These are phyloP conservation scores for Alligator mississippiensis DNA, from an alignment of 2,113 vertebrate species.

Conservation along the genomic window DNA sequence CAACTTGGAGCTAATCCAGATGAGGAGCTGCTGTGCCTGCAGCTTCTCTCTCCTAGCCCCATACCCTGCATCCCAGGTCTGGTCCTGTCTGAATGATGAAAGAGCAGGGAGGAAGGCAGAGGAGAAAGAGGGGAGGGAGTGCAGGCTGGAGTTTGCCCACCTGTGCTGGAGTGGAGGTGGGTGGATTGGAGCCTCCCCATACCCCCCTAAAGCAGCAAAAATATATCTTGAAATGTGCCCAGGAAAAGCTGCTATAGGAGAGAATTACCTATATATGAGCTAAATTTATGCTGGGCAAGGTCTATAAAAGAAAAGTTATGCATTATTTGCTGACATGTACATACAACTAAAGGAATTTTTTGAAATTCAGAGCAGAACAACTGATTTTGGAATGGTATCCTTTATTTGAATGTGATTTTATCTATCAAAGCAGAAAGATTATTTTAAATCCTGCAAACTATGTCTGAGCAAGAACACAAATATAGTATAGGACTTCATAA, in stretches of 20 bases:
- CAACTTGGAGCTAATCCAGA: too few relatives aligned
- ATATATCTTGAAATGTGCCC: not conserved
- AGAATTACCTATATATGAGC: not conserved
- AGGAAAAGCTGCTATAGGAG: not conserved
- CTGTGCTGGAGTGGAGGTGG: too few relatives aligned
- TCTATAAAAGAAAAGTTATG: not conserved
- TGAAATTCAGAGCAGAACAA: not conserved
- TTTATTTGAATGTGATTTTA: not conserved
- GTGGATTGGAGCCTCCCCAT: not conserved
- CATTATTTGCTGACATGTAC: not conserved
- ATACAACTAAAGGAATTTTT: not conserved
- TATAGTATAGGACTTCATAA: not conserved
- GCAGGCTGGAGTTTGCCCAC: too few relatives aligned
- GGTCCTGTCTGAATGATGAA: too few relatives aligned
- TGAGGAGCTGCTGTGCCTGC: too few relatives aligned
- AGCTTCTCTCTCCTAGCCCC: too few relatives aligned
- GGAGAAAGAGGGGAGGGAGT: too few relatives aligned
- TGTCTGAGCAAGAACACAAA: not conserved
- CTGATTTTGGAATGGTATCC: not conserved
- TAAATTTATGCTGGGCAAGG: not conserved
- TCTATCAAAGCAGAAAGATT: not conserved
- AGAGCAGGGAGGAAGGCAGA: too few relatives aligned
- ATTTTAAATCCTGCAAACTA: not conserved
- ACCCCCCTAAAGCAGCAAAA: not conserved
- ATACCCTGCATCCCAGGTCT: too few relatives aligned